Evolutionary conservation across 2,888 invertebrate genomes (phyloP).

Genomic region (Ochropacha duplaris): DNA sequence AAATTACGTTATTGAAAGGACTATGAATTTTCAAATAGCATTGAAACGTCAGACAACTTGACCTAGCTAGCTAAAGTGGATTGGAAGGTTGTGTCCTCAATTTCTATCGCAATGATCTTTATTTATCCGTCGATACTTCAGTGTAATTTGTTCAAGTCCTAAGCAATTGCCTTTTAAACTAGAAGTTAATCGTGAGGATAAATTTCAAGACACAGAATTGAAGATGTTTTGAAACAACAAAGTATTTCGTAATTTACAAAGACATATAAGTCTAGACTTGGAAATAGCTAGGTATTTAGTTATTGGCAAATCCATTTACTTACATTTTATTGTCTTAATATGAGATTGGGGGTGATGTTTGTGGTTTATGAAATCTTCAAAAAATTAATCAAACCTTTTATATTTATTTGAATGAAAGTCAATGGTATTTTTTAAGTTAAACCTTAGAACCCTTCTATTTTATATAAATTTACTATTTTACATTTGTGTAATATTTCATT

Average conservation of each 20-base stretch:
- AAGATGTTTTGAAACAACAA: neutral
- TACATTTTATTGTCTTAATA: no score
- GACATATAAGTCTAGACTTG: neutral
- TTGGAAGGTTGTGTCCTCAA: neutral
- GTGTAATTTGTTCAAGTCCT: neutral
- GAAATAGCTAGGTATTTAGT: neutral
- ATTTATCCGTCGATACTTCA: neutral
- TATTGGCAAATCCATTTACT: neutral
- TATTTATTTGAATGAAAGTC: no score
- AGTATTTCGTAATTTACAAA: neutral
- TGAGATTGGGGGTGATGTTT: no score
- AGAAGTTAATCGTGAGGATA: neutral
- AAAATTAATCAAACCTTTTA: no score
- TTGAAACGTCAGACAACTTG: neutral
- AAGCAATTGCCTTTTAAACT: neutral
- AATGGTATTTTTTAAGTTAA: no score
- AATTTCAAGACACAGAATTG: neutral
- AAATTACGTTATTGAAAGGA: neutral
- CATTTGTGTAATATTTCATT: no score
- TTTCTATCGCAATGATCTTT: neutral
- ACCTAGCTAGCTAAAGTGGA: conserved; percentile 5
- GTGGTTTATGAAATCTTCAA: no score
- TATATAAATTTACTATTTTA: no score
- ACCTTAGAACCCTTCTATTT: no score
- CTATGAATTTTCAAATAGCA: neutral